Evolutionary conservation across 2,888 invertebrate species (phyloP).

Genomic region (Linnaemya tessellans): DNA sequence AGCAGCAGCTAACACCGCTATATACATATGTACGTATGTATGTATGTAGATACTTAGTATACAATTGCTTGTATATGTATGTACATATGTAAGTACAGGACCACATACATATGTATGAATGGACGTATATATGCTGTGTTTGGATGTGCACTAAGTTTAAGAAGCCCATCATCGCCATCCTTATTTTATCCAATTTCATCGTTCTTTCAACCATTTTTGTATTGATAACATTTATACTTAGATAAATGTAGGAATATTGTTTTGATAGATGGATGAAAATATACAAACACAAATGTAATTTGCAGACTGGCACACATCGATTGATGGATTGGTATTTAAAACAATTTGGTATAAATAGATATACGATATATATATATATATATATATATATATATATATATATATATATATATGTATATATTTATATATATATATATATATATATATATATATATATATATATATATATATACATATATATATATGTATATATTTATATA

Average conservation of each 20-base stretch:
- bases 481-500: not conserved
- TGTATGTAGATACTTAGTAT: not conserved
- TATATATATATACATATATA: slow-evolving; percentile 31
- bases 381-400: not conserved
- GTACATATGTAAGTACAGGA: no score
- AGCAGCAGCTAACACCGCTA: not conserved
- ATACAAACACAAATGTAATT: slow-evolving; percentile 5
- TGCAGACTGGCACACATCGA: slow-evolving; percentile 13
- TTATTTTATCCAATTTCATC: no score
- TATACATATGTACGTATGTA: not conserved
- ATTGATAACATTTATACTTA: not conserved
- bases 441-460: slow-evolving; percentile 48
- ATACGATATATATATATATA: not conserved
- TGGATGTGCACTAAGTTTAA: no score
- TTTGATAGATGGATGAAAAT: no score
- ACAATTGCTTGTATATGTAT: no score
- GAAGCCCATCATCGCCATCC: no score
- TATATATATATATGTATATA: not conserved
- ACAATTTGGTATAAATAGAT: slow-evolving; percentile 29
- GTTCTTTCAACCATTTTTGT: not conserved
- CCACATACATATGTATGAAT: not conserved
- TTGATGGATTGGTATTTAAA: slow-evolving; percentile 56
- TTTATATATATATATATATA: not conserved
- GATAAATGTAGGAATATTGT: not conserved
- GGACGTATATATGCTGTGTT: not conserved